These are phyloP conservation scores for Sitobion miscanthi DNA, from an alignment of 1,140 invertebrate genomes.

Conservation along the genomic window DNA sequence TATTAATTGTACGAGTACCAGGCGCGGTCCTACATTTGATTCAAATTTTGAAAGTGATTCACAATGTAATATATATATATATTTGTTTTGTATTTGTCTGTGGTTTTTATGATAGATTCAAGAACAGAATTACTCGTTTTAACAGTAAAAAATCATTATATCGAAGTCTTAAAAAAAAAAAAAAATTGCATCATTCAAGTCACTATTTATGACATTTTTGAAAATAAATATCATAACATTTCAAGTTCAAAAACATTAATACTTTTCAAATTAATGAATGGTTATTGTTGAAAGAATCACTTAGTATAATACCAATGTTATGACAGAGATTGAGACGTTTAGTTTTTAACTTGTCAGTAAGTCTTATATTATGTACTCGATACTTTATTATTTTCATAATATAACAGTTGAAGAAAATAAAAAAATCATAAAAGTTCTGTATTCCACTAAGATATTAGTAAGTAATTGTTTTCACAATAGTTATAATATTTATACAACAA, in stretches of 20 bases:
- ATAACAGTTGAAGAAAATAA: background rate
- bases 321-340: background rate
- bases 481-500: background rate
- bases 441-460: background rate
- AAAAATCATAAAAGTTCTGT: background rate
- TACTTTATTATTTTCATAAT: background rate
- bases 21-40: background rate
- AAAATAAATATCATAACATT: background rate
- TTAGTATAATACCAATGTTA: background rate
- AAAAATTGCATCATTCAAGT: background rate
- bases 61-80: background rate
- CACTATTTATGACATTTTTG: too few relatives aligned
- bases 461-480: background rate
- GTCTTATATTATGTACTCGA: background rate
- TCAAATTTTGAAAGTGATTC: background rate
- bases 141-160: background rate
- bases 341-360: background rate
- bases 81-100: background rate
- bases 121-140: background rate
- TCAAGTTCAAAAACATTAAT: background rate
- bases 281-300: background rate
- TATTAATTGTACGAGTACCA: background rate
- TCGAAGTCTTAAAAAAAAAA: background rate
- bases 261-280: background rate
- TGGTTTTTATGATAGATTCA: too few relatives aligned